Base-by-base conservation (phyloP, 2,888 invertebrate genomes). In the Tyria jacobaeae region DNA sequence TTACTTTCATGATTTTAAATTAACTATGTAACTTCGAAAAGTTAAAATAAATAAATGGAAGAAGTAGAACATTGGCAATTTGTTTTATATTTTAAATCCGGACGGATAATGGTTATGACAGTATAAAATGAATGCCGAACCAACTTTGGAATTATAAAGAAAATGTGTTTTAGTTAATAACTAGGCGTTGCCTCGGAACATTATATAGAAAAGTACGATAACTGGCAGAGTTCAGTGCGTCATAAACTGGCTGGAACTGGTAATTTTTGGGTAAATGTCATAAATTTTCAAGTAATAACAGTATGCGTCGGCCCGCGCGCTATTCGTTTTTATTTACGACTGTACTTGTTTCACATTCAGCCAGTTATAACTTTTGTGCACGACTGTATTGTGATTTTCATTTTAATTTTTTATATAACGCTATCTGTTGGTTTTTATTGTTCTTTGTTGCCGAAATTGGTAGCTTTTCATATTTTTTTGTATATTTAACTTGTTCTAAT, bases 261-360 rank as follows among this genome's bases (percentile, higher is more conserved):
- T 88, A 89, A 89, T 89, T 90, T 90, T 90, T 89, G 84, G 86
- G 88, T 83, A 87, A 88, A 89, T 84, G 86, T 86, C 82, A 89
- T 91, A 90, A 90, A 91, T 90, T 89, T 83, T 79, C 80, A 82
- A 84, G 84, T 87, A 90, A 90, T 89, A 90, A 89, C 89, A 87
- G 88, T 87, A 84, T 81, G 86, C 86, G 87, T 89, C 88, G 87
- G 86, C 81, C 83, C 81, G 85, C 84, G 88, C 85, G 91, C 91
- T 91, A 89, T 91, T 90, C 88, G 80, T 82, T 89, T 91, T 91
- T 92, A 91, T 93, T 92, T 92, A 93, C 88, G 91, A 90, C 89
- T 88, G 86, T 89, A 92, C 92, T 92, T 89, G 90, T 89, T 90
- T 91, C 90, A 90, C 87, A 89, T 89, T 87, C 91, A 89, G 89